phyloP scores from a whole-genome alignment of 2,888 invertebrate genomes.

The Leistus spinibarbis region DNA sequence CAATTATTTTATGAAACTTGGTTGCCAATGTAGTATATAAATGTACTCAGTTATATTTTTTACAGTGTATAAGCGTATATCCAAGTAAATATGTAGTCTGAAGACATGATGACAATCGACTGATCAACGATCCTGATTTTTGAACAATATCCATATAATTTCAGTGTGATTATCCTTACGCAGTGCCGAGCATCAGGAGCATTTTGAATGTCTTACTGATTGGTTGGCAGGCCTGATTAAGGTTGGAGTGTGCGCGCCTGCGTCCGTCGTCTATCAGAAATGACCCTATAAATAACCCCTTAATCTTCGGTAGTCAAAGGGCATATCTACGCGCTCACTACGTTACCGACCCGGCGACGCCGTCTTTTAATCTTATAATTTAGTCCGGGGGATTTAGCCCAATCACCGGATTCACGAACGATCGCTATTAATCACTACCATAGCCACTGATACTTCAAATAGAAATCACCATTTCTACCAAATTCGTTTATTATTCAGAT shows the following conservation, averaged over 20 bases:
- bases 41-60: too few species aligned
- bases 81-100: too few species aligned
- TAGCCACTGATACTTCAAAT: too few species aligned
- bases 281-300: conserved; percentile 54
- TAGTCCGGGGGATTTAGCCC: conserved; percentile 25
- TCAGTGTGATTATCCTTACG: background rate
- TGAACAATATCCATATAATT: background rate
- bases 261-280: conserved; percentile 46
- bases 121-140: background rate
- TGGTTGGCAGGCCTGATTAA: conserved; percentile 7
- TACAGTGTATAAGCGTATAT: too few species aligned
- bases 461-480: too few species aligned
- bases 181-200: background rate
- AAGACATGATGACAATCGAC: background rate
- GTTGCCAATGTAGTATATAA: too few species aligned
- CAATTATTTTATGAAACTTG: too few species aligned
- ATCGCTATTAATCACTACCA: background rate
- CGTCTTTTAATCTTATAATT: conserved; percentile 51
- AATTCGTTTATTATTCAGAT: too few species aligned
- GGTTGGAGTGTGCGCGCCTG: background rate
- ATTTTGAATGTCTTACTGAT: conserved; percentile 8
- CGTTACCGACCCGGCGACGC: conserved; percentile 24
- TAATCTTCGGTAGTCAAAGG: conserved; percentile 53
- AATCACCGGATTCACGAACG: background rate
- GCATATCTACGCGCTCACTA: conserved; percentile 35